These are phyloP conservation scores for Porites rus DNA, from an alignment of 92 coral and sea anemone genomes.

Conservation along the genomic window DNA sequence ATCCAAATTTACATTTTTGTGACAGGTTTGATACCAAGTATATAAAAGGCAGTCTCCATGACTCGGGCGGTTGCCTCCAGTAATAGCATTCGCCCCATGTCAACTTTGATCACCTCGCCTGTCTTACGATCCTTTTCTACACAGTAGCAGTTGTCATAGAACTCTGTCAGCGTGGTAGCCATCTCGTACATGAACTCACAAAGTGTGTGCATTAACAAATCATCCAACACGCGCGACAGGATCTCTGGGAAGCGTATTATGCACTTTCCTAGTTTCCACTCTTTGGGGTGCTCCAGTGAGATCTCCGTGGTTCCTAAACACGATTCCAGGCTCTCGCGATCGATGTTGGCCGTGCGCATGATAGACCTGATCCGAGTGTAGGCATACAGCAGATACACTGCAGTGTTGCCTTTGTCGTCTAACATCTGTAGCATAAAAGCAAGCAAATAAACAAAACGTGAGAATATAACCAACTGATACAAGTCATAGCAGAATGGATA, in stretches of 20 bases:
- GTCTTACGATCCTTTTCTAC: constrained; percentile 96
- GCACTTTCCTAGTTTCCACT: constrained; percentile 98
- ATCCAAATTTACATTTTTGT: constrained; percentile 72
- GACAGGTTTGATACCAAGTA: constrained; percentile 96
- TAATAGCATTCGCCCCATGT: constrained; percentile 83
- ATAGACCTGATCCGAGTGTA: constrained; percentile 97
- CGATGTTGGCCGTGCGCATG: constrained; percentile 91
- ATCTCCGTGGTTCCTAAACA: constrained; percentile 72
- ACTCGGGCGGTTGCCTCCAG: constrained; percentile 97
- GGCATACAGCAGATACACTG: constrained; percentile 95
- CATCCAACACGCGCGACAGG: constrained; percentile 88
- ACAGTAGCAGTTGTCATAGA: constrained; percentile 98
- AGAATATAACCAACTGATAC: too few relatives aligned
- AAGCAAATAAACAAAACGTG: background rate
- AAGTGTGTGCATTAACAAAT: constrained; percentile 86
- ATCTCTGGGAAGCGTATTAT: constrained; percentile 95
- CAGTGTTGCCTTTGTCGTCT: constrained; percentile 99
- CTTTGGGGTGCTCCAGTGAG: constrained; percentile 94
- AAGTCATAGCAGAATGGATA: background rate
- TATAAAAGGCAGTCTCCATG: constrained; percentile 92
- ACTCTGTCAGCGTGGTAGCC: constrained; percentile 95
- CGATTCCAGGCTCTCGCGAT: constrained; percentile 78
- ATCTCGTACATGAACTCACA: constrained; percentile 98
- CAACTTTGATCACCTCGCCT: constrained; percentile 83
- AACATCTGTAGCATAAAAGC: constrained; percentile 75